Evolutionary conservation across 1,140 invertebrate species (phyloP).

Genomic region (Himalopsyche phryganea): DNA sequence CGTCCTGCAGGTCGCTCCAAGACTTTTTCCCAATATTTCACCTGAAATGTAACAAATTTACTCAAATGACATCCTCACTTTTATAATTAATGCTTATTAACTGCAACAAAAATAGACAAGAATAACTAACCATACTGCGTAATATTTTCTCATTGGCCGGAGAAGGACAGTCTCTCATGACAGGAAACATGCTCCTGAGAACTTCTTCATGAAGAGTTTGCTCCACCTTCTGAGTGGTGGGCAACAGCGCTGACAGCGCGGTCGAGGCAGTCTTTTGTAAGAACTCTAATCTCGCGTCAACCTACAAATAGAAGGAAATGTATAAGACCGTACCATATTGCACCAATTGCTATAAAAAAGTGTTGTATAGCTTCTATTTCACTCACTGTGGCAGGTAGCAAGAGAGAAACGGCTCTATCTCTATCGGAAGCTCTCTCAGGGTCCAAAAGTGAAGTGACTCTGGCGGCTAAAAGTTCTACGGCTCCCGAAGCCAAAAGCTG

Average conservation of each 20-base stretch:
- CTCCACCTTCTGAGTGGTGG: conserved; percentile 40
- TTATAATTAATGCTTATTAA: too few relatives aligned
- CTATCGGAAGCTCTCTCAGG: conserved; percentile 34
- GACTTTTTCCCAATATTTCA: conserved; percentile 78
- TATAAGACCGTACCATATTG: too few relatives aligned
- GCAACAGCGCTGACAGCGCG: conserved; percentile 56
- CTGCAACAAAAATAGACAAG: too few relatives aligned
- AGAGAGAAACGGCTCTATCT: conserved; percentile 41
- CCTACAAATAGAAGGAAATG: conserved; percentile 38
- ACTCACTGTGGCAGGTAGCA: conserved; percentile 48
- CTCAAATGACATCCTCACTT: too few relatives aligned
- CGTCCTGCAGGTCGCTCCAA: conserved; percentile 76
- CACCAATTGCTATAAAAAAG: too few relatives aligned
- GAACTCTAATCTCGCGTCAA: conserved; percentile 56
- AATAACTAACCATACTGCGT: conserved; percentile 43
- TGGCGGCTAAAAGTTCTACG: conserved; percentile 40
- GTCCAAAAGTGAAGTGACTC: conserved; percentile 9
- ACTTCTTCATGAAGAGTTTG: conserved; percentile 49
- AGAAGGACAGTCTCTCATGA: conserved; percentile 44
- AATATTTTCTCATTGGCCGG: conserved; percentile 47
- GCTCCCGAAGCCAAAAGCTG: conserved; percentile 48
- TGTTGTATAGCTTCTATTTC: too few relatives aligned
- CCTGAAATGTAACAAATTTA: conserved; percentile 36
- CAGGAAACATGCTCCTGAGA: conserved; percentile 45
- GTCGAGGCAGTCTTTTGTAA: conserved; percentile 58